Evolutionary conservation across 2,797 vertebrate genomes (phyloP).

Genomic region (Spea hammondii): DNA sequence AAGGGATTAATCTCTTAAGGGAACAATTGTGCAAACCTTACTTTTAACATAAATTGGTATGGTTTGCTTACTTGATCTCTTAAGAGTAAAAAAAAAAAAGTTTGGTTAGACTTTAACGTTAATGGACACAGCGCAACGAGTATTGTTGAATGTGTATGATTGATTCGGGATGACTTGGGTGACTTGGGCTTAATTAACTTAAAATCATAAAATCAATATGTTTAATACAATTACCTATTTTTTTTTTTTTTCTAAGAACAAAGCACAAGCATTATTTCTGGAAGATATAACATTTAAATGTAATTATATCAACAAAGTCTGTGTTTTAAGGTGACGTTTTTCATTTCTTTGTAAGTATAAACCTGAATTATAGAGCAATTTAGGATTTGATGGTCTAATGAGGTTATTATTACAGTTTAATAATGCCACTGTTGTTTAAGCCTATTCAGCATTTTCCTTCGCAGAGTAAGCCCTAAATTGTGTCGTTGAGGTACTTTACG

Average conservation of each 20-base stretch:
- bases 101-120: background rate
- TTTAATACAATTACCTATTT: constrained; percentile 9
- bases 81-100: background rate
- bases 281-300: constrained; percentile 41
- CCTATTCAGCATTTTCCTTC: constrained; percentile 29
- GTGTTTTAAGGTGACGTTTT: constrained; percentile 29
- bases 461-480: constrained; percentile 17
- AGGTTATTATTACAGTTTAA: constrained; percentile 42
- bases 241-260: constrained; percentile 30
- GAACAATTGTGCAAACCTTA: no score
- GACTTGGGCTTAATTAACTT: constrained; percentile 17
- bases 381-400: constrained; percentile 46
- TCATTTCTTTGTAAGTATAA: constrained; percentile 33
- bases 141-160: constrained; percentile 7
- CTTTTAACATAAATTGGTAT: no score
- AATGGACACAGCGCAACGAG: background rate
- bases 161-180: constrained; percentile 9
- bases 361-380: constrained; percentile 43
- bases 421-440: constrained; percentile 30
- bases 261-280: constrained; percentile 29
- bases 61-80: background rate
- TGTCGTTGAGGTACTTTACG: constrained; percentile 18
- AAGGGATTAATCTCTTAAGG: no score
- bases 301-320: constrained; percentile 30
- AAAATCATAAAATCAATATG: constrained; percentile 32